Conservation (phyloP, 2,888 invertebrate species). For the Drosophila mayaguana region DNA sequence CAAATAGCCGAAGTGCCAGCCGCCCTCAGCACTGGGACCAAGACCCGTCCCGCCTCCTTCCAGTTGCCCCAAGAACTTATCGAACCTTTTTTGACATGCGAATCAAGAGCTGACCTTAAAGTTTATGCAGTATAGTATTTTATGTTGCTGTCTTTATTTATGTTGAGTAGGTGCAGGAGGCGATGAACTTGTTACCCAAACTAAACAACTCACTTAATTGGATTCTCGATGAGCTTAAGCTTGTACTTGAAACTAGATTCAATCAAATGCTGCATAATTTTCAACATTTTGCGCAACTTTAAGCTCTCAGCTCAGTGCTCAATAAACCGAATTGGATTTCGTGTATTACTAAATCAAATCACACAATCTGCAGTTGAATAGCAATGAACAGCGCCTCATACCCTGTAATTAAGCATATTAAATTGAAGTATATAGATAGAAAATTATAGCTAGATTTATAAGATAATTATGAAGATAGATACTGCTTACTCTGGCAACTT, state of each 20-base stretch:
- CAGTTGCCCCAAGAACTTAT: slow-evolving; percentile 15
- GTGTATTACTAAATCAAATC: background rate
- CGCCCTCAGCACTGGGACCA: background rate
- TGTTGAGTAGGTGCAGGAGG: background rate
- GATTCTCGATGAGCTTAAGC: background rate
- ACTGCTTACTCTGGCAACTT: background rate
- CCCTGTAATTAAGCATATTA: background rate
- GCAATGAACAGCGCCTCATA: background rate
- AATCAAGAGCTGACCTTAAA: slow-evolving; percentile 8
- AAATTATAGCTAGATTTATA: background rate
- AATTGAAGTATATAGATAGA: no score
- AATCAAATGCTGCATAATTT: background rate
- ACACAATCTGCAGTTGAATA: background rate
- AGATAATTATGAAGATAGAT: background rate
- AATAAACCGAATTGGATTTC: background rate
- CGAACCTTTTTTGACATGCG: slow-evolving; percentile 20
- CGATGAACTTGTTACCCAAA: background rate
- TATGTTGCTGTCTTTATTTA: background rate
- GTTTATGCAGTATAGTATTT: background rate
- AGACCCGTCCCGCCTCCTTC: background rate
- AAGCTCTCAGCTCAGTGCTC: background rate
- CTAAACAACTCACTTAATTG: slow-evolving; percentile 7
- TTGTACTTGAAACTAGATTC: background rate
- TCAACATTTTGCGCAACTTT: background rate
- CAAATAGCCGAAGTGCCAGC: slow-evolving; percentile 9